Evolutionary conservation across 1,140 invertebrate species (phyloP), one percentile per base, ranked within the genome.

Genomic region (Drosophila albomicans): DNA sequence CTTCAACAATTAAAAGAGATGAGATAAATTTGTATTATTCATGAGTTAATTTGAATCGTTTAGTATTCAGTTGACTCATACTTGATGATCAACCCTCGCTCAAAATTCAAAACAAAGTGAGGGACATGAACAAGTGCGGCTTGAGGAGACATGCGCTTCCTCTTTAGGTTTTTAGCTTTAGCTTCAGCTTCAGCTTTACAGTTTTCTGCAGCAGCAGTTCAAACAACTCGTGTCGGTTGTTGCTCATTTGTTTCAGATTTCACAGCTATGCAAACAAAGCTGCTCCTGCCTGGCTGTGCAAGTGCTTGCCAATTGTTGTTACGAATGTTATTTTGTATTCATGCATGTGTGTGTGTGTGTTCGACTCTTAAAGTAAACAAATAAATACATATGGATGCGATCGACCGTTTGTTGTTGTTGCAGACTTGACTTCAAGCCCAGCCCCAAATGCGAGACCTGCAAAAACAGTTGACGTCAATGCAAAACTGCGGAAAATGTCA

Each of bases 91-190:
- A 28, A 2, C 56, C 64, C 70, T 73, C 72, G 72, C 28, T 59
- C 7, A 20, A 54, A 30, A 54, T 41, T 20, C 11, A 54, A 20
- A 20, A 56, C 57, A 32, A 8, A 41, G 38, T 30, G 41, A 56
- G 69, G 63, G 48, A 73, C 51, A 63, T 7, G 35, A 43, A 66
- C 79, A 88, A 86, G 82, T 86, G 84, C 82, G 63, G 84, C 82
- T 88, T 71, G 45, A 86, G 88, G 84, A 88, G 79, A 88, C 82
- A 86, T 86, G 82, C 82, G 82, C 80, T 86, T 86, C 82, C 82
- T 86, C 84, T 86, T 82, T 79, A 48, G 52, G 43, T 67, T 10
- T 38, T 10, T 38, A 38, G 35, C 35, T 38, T 10, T 1, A 32
- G 82, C 76, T 86, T 86, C 70, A 48, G 52, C 46, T 67, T 5